These are phyloP conservation scores for Myrmophylax atrothorax DNA, from an alignment of 2,113 vertebrate genomes.

Conservation along the genomic window DNA sequence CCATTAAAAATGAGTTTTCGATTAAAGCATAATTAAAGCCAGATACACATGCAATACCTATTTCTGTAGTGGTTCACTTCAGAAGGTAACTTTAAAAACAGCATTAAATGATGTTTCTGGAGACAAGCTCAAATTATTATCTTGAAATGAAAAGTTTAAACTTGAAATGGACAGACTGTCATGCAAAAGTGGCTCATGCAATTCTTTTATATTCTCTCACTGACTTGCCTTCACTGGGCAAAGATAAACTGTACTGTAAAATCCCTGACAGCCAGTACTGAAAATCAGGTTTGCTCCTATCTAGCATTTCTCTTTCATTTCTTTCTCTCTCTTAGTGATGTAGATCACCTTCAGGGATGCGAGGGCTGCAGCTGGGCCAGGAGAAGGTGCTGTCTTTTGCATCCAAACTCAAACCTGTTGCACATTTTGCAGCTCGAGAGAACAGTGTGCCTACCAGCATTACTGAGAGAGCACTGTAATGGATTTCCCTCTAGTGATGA, in stretches of 20 bases:
- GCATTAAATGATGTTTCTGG: neutral
- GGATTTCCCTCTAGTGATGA: constrained; percentile 57
- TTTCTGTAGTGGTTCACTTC: neutral
- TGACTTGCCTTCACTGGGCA: neutral
- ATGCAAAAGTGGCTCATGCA: neutral
- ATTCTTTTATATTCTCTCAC: neutral
- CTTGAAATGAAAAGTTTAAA: neutral
- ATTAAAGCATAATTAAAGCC: neutral
- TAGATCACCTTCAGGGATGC: neutral
- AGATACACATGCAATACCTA: accelerated
- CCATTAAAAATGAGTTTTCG: neutral
- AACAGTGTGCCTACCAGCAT: neutral
- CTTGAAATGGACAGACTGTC: neutral
- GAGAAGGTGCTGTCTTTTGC: neutral
- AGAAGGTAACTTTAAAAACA: neutral
- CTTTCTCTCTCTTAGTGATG: neutral
- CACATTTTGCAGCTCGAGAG: neutral
- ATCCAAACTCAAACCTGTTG: neutral
- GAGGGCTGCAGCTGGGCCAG: neutral
- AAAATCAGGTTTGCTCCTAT: neutral
- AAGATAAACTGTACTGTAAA: neutral
- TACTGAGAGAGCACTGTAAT: neutral
- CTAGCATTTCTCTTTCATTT: neutral
- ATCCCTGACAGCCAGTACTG: neutral
- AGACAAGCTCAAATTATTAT: neutral